These are phyloP conservation scores for Sarotherodon lohbergeri DNA, from an alignment of 2,113 vertebrate genomes.

Conservation along the genomic window DNA sequence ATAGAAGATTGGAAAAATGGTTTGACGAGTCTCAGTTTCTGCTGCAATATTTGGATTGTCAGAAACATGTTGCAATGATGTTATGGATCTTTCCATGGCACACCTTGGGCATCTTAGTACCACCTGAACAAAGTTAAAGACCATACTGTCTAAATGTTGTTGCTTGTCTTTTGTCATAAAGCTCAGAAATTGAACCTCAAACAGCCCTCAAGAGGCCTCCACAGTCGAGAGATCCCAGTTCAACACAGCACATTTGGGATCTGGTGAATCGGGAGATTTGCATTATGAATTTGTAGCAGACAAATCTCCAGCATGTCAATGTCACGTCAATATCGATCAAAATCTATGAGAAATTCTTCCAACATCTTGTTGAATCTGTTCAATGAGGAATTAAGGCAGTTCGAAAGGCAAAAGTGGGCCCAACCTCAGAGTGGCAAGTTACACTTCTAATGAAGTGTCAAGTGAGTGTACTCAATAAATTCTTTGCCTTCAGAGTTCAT, in stretches of 20 bases:
- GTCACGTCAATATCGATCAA: neutral
- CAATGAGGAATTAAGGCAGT: accelerated
- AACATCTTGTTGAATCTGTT: neutral
- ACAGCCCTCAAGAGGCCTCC: neutral
- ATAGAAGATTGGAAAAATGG: neutral
- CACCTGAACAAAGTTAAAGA: neutral
- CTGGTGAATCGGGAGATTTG: neutral
- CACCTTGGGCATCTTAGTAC: neutral
- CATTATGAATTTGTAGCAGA: neutral
- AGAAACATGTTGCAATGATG: neutral
- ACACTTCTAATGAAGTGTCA: neutral
- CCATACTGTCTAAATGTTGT: neutral
- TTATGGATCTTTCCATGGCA: neutral
- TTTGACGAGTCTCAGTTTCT: neutral
- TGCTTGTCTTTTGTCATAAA: neutral
- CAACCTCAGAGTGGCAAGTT: accelerated
- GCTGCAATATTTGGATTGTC: neutral
- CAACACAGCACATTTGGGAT: neutral
- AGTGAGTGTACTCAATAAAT: neutral
- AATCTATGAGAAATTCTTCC: accelerated
- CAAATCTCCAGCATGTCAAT: neutral
- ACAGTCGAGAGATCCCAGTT: accelerated
- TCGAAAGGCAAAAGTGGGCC: accelerated
- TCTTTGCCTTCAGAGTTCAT: neutral
- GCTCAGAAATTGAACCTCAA: neutral